Evolutionary conservation across 2,113 vertebrate species (phyloP).

Genomic region (Syngnathoides biaculeatus): DNA sequence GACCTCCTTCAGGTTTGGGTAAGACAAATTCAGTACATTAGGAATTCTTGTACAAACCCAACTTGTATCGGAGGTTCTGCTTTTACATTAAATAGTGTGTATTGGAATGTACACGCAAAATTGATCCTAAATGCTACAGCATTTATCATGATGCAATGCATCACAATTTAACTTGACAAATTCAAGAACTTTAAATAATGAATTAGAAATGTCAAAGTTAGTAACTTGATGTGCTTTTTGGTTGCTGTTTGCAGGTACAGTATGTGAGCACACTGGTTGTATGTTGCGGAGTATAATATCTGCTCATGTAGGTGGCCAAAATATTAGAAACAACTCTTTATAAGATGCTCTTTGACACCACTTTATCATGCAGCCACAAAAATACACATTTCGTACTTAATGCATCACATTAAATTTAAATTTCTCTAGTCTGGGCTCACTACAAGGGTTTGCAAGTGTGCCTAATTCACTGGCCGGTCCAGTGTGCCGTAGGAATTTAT

Average conservation of each 20-base stretch:
- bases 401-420: no score
- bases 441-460: background rate
- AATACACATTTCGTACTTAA: no score
- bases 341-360: no score
- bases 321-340: no score
- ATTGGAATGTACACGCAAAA: no score
- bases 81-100: background rate
- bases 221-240: background rate
- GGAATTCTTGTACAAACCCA: background rate
- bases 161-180: background rate
- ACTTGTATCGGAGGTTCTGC: background rate
- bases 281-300: no score
- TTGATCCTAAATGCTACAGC: no score
- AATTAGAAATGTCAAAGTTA: background rate
- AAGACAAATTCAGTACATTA: background rate
- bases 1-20: slow-evolving; percentile 12
- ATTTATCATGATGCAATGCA: background rate
- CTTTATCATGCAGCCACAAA: no score
- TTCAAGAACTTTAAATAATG: background rate
- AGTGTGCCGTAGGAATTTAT: background rate
- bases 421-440: no score
- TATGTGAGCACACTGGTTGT: no score
- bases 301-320: no score
- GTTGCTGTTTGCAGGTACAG: background rate
- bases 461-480: background rate